phyloP scores from a whole-genome alignment of 2,888 invertebrate genomes.

The Cerastis leucographa region DNA sequence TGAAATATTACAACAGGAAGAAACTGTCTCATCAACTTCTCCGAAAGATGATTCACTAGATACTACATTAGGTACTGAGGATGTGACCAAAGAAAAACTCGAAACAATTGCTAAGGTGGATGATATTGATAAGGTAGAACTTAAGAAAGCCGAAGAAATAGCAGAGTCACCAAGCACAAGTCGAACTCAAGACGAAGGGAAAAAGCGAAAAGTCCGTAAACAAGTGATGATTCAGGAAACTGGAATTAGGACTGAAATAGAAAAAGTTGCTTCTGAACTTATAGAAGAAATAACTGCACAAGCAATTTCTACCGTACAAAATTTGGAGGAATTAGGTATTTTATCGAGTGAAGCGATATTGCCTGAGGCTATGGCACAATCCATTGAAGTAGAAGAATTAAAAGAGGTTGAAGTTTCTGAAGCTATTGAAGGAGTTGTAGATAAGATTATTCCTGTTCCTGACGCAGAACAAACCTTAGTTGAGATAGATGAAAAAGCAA shows the following conservation, averaged over 20 bases:
- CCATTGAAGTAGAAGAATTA: neutral
- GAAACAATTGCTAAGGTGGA: neutral
- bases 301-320: conserved; percentile 47
- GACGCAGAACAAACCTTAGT: neutral
- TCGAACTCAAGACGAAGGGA: neutral
- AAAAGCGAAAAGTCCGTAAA: conserved; percentile 28
- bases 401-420: neutral
- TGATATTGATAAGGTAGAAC: neutral
- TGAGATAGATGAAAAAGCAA: neutral
- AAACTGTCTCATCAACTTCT: neutral
- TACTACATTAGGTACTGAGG: neutral
- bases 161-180: conserved; percentile 6
- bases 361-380: neutral
- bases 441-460: neutral
- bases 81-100: neutral
- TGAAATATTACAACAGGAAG: neutral
- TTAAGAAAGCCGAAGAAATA: neutral
- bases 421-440: neutral
- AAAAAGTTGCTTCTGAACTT: conserved; percentile 52
- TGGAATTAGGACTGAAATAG: conserved; percentile 39
- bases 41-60: neutral
- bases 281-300: conserved; percentile 50
- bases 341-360: neutral
- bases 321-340: conserved; percentile 17
- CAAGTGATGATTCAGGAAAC: conserved; percentile 47